phyloP scores from a whole-genome alignment of 2,888 invertebrate species.

The Melanchra persicariae region DNA sequence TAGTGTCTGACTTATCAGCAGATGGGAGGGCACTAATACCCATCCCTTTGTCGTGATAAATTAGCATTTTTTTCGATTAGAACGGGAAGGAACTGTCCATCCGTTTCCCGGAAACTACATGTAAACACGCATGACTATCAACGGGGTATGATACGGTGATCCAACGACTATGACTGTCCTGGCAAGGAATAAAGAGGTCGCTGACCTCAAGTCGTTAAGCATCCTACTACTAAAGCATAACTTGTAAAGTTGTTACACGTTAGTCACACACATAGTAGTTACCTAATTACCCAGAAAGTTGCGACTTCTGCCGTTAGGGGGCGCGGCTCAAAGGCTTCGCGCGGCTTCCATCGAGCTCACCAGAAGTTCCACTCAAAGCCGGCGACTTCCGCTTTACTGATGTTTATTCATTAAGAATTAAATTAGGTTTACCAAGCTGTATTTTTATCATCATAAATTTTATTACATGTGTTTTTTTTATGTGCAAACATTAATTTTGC shows the following conservation, averaged over 20 bases:
- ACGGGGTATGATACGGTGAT: too few relatives aligned
- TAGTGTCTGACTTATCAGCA: not conserved
- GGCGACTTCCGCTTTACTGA: constrained; percentile 48
- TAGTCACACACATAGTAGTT: constrained; percentile 39
- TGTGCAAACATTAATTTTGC: constrained; percentile 59
- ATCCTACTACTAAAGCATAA: constrained; percentile 8
- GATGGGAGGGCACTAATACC: not conserved
- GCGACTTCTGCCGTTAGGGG: constrained; percentile 38
- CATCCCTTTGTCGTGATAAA: not conserved
- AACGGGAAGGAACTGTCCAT: not conserved
- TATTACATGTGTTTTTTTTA: constrained; percentile 51
- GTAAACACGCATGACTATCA: not conserved
- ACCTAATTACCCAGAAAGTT: constrained; percentile 57
- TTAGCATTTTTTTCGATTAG: not conserved
- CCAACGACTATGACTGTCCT: not conserved
- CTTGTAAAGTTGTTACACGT: constrained; percentile 14
- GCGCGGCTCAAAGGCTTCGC: constrained; percentile 55
- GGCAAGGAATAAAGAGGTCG: not conserved
- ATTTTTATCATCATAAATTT: constrained; percentile 56
- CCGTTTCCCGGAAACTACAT: not conserved
- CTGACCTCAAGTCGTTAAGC: not conserved
- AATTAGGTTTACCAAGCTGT: constrained; percentile 51
- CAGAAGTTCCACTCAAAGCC: constrained; percentile 49
- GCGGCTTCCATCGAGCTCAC: constrained; percentile 36
- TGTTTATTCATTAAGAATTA: constrained; percentile 67